Percentiles rank a stretch among this genome's conserved stretches.
Evolutionary conservation across 2,888 invertebrate species (phyloP).

Genomic region (Caenorhabditis becei): DNA sequence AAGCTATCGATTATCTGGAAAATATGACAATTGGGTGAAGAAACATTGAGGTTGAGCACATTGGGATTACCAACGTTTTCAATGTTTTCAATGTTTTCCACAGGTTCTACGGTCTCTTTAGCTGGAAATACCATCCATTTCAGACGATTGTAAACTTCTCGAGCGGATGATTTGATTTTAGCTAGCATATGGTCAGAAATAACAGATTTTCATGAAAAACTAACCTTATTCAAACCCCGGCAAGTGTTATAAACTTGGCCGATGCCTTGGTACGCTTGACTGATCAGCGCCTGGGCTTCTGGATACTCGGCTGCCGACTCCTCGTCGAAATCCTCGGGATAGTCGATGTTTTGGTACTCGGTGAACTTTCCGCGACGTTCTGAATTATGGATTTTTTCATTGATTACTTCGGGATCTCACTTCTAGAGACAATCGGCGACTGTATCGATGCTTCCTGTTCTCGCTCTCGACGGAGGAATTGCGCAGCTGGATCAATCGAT

Average conservation of each 20-base stretch:
- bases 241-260: conserved; percentile 47
- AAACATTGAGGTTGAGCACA: neutral
- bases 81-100: neutral
- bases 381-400: neutral
- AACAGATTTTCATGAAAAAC: conserved; percentile 12
- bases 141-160: conserved; percentile 33
- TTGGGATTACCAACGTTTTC: neutral
- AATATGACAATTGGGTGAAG: neutral
- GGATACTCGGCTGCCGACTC: conserved; percentile 16
- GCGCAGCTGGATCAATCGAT: conserved; percentile 38
- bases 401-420: neutral
- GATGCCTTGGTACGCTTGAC: conserved; percentile 52
- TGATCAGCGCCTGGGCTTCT: conserved; percentile 41
- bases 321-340: conserved; percentile 30
- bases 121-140: conserved; percentile 22
- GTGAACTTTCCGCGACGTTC: conserved; percentile 24
- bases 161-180: conserved; percentile 13
- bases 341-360: conserved; percentile 42
- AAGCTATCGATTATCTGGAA: conserved; percentile 16
- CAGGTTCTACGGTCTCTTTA: neutral
- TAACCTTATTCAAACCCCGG: conserved; percentile 20
- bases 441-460: too few relatives aligned
- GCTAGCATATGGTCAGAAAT: conserved; percentile 17
- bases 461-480: conserved; percentile 17
- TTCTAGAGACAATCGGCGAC: conserved; percentile 51